Base-by-base conservation (phyloP, 2,113 vertebrate genomes). In the Syngnathoides biaculeatus region DNA sequence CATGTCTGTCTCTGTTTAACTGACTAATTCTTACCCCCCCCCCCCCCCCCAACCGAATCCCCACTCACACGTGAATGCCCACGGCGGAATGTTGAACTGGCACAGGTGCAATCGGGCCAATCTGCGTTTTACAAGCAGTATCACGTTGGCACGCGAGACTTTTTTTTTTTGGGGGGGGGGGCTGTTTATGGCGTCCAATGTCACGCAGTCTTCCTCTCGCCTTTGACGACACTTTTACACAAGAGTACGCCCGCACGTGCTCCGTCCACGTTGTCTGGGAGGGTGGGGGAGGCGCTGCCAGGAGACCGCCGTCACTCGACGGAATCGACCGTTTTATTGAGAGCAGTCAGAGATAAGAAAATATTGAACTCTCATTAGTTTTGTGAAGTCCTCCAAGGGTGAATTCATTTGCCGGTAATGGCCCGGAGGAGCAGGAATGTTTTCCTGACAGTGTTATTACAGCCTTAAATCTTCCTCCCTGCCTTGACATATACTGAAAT, bases 211-310 rank as follows among this genome's bases (percentile, higher is more conserved):
- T 48, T 71, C 85, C 82, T 79, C 71, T 79, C 79, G 64, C 81
- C 72, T 84, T 77, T 85, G 84, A 82, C 84, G 87, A 71, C n/a
- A 26, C 79, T 86, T 87, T 78, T 71, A 68, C 74, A 13, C 38
- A 52, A 81, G 78, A 88, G 87, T 89, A 84, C 81, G 89, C 85
- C 87, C 77, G 74, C 89, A 92, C 89, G 90, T 88, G 89, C 83
- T 88, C 81, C 3, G 48, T 22, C 20, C 68, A 65, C 85, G 90
- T 90, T 90, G 87, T 87, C 15, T n/a, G n/a, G n/a, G n/a, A n/a
- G 76, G 70, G 77, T 83, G 88, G 88, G 30, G 30, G 30, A 35
- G 30, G 14, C 17, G 48, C 71, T 43, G 47, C 78, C 63, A 39
- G 59, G 66, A 65, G 58, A 65, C 70, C 70, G 69, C 45, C 67